phyloP scores from a whole-genome alignment of 2,113 vertebrate species.

The Coptodon rendalli region DNA sequence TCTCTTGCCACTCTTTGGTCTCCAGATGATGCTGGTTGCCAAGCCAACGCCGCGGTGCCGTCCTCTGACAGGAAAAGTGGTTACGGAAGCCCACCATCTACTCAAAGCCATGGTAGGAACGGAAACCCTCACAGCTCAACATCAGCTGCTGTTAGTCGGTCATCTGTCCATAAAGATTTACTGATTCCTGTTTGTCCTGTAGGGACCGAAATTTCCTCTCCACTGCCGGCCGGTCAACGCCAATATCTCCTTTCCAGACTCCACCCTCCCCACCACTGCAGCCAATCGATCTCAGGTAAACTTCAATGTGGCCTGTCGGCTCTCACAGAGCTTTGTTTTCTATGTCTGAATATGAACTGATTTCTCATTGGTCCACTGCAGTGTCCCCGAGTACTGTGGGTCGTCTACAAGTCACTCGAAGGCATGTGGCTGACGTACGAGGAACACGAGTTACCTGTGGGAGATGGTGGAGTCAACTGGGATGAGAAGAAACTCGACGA shows the following conservation, averaged over 20 bases:
- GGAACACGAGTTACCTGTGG: neutral
- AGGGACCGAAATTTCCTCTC: neutral
- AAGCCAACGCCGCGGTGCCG: neutral
- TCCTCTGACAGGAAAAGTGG: neutral
- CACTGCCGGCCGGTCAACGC: neutral
- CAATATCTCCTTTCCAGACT: conserved; percentile 17
- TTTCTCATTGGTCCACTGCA: conserved; percentile 4
- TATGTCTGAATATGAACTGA: neutral
- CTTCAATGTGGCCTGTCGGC: neutral
- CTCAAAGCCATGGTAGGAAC: conserved; percentile 29
- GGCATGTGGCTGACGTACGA: neutral
- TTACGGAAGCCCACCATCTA: neutral
- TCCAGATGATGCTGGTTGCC: conserved; percentile 5
- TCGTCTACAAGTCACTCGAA: conserved; percentile 3
- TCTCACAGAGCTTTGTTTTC: neutral
- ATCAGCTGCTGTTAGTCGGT: neutral
- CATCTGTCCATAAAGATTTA: neutral
- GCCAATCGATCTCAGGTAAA: conserved; percentile 9
- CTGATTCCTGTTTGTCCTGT: neutral
- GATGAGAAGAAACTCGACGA: neutral
- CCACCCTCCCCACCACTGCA: neutral
- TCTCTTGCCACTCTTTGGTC: conserved; percentile 22
- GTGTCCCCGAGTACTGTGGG: conserved; percentile 14
- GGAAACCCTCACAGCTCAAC: neutral
- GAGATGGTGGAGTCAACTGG: conserved; percentile 3